Conservation (phyloP, 2,113 vertebrate genomes). For the Verasper variegatus region DNA sequence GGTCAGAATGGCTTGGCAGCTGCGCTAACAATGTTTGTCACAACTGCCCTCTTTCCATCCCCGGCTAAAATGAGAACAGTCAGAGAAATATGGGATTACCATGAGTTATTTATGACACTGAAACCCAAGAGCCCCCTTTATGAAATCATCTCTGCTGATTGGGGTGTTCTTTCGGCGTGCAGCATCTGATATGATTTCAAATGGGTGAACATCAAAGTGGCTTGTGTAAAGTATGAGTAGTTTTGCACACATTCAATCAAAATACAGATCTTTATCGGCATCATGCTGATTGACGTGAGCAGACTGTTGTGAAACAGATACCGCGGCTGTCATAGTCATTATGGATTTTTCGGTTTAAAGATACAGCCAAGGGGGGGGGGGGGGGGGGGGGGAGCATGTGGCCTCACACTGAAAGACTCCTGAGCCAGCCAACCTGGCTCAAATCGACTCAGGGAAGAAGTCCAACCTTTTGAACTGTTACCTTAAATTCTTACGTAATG, state of each 20-base stretch:
- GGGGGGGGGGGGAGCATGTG: conserved; percentile 2
- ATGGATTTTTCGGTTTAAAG: conserved; percentile 77
- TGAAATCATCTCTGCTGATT: conserved; percentile 81
- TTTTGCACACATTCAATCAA: conserved; percentile 84
- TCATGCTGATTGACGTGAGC: conserved; percentile 80
- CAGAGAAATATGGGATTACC: conserved; percentile 84
- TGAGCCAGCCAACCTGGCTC: conserved; percentile 22
- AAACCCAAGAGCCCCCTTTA: conserved; percentile 81
- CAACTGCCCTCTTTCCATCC: conserved; percentile 75
- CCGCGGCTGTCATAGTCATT: conserved; percentile 77
- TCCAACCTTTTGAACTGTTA: conserved; percentile 30
- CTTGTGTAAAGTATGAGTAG: conserved; percentile 77
- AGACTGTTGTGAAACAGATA: conserved; percentile 85
- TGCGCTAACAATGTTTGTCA: conserved; percentile 84
- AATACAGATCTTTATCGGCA: conserved; percentile 82
- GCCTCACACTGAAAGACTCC: conserved; percentile 32
- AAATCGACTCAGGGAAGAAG: not conserved
- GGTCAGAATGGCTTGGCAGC: conserved; percentile 65
- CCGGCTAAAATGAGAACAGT: conserved; percentile 80
- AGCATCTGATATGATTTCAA: conserved; percentile 82
- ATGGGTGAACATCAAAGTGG: conserved; percentile 78
- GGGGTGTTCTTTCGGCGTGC: conserved; percentile 58
- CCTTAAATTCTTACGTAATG: conserved; percentile 9
- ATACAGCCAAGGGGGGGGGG: conserved; percentile 12
- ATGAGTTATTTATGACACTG: conserved; percentile 86